Evolutionary conservation across 2,888 invertebrate genomes (phyloP), one percentile per base, ranked within the genome.

Genomic region (Oscheius sp.): DNA sequence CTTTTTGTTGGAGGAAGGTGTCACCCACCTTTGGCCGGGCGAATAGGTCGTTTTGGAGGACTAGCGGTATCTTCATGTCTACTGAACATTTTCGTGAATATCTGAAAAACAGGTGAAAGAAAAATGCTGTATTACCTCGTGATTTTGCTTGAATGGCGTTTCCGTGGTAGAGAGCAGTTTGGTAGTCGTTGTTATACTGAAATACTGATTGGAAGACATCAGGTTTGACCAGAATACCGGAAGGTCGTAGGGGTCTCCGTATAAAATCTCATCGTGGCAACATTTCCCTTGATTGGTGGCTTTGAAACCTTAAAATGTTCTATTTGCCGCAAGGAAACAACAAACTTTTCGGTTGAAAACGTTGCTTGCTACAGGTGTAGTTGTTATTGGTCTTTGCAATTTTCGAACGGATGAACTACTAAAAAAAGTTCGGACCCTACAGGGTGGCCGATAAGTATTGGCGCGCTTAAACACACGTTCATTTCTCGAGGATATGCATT

Each of bases 211-310:
- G 11, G n/a, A 63, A 7, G 21, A 13, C 13, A 53, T 11, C 11
- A 21, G 9, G 1, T 13, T 55, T 21, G 2, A 55, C 21, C 21
- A 55, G 2, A 9, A 9, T 29, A 68, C 68, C 21, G 11, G 2
- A 53, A 32, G 32, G 68, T 68, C 3, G 21, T 33, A 13, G 53
- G 9, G 2, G 51, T 68, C 2, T 68, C 66, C 33, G 50, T 53
- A 29, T 68, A 68, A 37, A 68, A 68, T 42, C 68, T 57, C 70
- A 70, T 70, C 1, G 70, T 70, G 32, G 70, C 70, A 29, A 70
- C 58, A 21, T 57, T 59, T 70, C 58, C 58, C 29, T 59, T 59
- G 21, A 58, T 29, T 2, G 58, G 42, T 11, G 42, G n/a, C 33
- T 70, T 58, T 13, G 58, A 55, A n/a, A 32, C 50, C 66, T 66